Conservation (phyloP, 2,113 vertebrate genomes). For the Anguilla rostrata region DNA sequence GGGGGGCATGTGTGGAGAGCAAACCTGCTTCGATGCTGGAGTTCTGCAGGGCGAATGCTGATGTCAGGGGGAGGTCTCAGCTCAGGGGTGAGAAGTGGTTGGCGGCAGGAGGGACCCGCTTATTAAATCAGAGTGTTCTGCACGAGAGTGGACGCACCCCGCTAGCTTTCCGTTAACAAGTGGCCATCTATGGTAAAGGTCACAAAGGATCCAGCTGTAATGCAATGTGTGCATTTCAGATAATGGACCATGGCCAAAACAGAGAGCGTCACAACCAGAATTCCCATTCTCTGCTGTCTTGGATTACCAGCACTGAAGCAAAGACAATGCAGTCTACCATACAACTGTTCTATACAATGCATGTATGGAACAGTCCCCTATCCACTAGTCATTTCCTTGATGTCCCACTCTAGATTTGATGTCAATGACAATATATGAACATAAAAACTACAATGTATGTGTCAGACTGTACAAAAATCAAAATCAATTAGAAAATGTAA, state of each 20-base stretch:
- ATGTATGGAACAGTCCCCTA: too few species aligned
- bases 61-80: constrained; percentile 34
- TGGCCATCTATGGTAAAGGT: background rate
- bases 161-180: background rate
- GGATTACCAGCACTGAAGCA: background rate
- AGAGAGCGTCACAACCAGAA: background rate
- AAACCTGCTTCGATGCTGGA: constrained; percentile 31
- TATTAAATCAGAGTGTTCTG: background rate
- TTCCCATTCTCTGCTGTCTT: background rate
- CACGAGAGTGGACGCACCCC: background rate
- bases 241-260: background rate
- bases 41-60: constrained; percentile 23
- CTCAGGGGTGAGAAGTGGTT: background rate
- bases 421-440: too few species aligned
- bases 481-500: too few species aligned
- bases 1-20: constrained; percentile 48
- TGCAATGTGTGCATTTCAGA: background rate
- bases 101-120: background rate
- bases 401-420: too few species aligned
- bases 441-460: too few species aligned
- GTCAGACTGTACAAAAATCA: too few species aligned
- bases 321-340: background rate
- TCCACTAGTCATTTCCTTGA: too few species aligned
- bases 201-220: background rate
- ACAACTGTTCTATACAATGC: background rate